A percentile compares a stretch with the other conserved stretches of the same genome.
These are phyloP conservation scores for Rhamnusium bicolor DNA, from an alignment of 2,888 invertebrate genomes.

Conservation along the genomic window DNA sequence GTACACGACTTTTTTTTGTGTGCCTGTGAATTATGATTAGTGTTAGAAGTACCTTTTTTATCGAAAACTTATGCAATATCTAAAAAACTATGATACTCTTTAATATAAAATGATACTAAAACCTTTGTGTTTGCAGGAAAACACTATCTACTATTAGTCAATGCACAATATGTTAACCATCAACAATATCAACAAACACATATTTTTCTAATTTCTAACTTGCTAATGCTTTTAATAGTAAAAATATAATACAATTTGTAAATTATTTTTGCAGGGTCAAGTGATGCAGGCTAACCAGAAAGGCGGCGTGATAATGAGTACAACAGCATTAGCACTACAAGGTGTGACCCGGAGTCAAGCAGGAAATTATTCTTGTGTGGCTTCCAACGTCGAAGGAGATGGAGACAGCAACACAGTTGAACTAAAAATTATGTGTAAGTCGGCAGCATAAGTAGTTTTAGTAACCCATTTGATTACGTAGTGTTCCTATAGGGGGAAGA, in stretches of 20 bases:
- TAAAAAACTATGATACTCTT: no score
- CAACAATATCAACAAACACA: no score
- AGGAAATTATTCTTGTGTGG: slow-evolving; percentile 91
- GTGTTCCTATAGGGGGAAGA: neutral
- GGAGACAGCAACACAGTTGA: slow-evolving; percentile 87
- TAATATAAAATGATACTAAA: no score
- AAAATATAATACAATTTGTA: neutral
- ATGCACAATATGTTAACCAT: no score
- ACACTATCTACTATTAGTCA: no score
- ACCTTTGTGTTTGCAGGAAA: no score
- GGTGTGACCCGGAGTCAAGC: slow-evolving; percentile 86
- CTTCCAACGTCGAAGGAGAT: slow-evolving; percentile 93
- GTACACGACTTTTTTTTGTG: no score
- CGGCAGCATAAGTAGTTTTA: neutral
- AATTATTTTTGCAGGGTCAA: slow-evolving; percentile 78
- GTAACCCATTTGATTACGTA: neutral
- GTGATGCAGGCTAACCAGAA: slow-evolving; percentile 89
- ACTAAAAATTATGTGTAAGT: slow-evolving; percentile 93
- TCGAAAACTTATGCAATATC: no score
- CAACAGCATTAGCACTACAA: slow-evolving; percentile 86
- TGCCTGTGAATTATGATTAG: no score
- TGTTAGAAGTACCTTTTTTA: no score
- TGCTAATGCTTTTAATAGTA: no score
- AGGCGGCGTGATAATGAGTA: slow-evolving; percentile 89
- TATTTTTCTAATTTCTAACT: no score